A percentile compares a stretch with the other conserved stretches of the same genome.
These are phyloP conservation scores for Dipodomys merriami DNA, from an alignment of 2,113 vertebrate genomes.

Conservation along the genomic window DNA sequence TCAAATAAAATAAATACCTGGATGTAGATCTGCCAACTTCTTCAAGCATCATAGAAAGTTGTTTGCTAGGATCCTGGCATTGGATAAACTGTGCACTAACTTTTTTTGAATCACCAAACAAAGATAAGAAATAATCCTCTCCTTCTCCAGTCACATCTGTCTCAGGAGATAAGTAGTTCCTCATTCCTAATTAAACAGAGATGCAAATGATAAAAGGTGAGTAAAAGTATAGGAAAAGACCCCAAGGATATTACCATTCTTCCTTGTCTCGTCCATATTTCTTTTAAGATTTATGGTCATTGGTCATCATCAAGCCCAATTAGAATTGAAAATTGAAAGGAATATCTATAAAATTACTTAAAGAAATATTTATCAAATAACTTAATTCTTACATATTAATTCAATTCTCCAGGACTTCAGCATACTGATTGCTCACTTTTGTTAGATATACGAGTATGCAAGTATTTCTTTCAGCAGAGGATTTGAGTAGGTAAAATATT, in stretches of 20 bases:
- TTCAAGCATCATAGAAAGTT: constrained; percentile 43
- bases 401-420: constrained; percentile 60
- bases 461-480: neutral
- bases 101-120: constrained; percentile 67
- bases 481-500: constrained; percentile 47
- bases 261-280: neutral
- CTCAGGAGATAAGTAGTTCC: neutral
- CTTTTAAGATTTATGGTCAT: neutral
- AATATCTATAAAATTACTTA: constrained; percentile 66
- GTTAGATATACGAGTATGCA: constrained; percentile 34
- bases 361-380: constrained; percentile 69
- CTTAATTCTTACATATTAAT: constrained; percentile 75
- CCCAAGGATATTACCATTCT: neutral
- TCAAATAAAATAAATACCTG: constrained; percentile 69
- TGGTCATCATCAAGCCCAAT: constrained; percentile 31
- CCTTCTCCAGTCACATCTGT: neutral
- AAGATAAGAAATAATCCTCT: constrained; percentile 70
- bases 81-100: fast-evolving
- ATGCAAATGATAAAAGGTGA: constrained; percentile 35
- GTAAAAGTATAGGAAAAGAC: constrained; percentile 42
- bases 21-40: constrained; percentile 62
- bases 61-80: neutral
- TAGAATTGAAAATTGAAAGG: constrained; percentile 64
- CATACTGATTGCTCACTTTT: constrained; percentile 32
- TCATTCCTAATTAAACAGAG: neutral